Evolutionary conservation across 2,888 invertebrate genomes (phyloP).

Genomic region (Ceratothoa steindachneri): DNA sequence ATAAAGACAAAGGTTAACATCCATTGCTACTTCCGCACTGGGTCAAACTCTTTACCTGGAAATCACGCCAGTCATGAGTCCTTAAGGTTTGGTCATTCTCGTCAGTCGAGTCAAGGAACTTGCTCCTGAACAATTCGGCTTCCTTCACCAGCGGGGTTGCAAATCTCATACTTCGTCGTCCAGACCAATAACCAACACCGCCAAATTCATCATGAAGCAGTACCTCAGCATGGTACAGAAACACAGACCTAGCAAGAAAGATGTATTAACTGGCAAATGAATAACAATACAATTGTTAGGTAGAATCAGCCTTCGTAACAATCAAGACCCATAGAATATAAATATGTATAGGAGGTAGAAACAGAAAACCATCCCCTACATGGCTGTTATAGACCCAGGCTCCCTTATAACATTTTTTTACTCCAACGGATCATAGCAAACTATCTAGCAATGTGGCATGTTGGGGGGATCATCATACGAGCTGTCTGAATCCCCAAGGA

Average conservation of each 20-base stretch:
- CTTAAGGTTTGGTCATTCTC: constrained; percentile 60
- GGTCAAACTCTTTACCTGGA: constrained; percentile 59
- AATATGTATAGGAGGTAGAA: neutral
- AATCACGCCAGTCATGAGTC: constrained; percentile 62
- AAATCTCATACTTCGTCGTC: constrained; percentile 87
- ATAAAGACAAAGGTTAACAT: no score
- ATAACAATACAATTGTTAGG: no score
- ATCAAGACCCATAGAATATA: neutral
- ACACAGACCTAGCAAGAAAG: neutral
- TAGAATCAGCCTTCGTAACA: no score
- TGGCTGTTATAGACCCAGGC: no score
- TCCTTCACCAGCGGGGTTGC: constrained; percentile 63
- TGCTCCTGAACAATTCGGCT: constrained; percentile 65
- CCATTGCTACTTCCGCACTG: no score
- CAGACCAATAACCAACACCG: constrained; percentile 74
- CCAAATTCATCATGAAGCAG: constrained; percentile 85
- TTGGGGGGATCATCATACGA: no score
- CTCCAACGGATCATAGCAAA: no score
- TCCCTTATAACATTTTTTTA: no score
- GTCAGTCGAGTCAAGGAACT: constrained; percentile 63
- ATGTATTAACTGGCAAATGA: no score
- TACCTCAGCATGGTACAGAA: constrained; percentile 73
- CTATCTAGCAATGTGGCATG: no score
- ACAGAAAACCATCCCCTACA: no score
- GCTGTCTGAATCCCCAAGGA: no score